A percentile compares a stretch with the other conserved stretches of the same genome.
phyloP scores from a whole-genome alignment of 2,888 invertebrate species.

The Iphiclides podalirius region DNA sequence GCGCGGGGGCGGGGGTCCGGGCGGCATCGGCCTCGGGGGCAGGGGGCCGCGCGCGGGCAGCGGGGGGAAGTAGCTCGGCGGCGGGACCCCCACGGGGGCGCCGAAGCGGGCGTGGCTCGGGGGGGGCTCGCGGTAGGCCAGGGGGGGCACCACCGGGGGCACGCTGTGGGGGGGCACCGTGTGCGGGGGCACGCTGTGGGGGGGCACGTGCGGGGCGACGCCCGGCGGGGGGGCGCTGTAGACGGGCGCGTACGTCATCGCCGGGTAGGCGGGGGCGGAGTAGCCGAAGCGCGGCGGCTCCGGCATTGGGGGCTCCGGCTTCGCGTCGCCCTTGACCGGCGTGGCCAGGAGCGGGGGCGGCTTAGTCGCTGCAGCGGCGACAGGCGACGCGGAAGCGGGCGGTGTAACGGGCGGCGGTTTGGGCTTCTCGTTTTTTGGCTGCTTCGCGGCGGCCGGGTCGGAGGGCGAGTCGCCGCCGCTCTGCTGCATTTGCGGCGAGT shows the following conservation, averaged over 20 bases:
- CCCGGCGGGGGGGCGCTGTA: slow-evolving; percentile 38
- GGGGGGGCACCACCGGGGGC: slow-evolving; percentile 41
- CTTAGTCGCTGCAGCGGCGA: slow-evolving; percentile 45
- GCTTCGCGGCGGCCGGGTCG: slow-evolving; percentile 52
- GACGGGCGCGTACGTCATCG: slow-evolving; percentile 61
- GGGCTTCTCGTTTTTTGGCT: slow-evolving; percentile 79
- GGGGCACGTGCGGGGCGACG: slow-evolving; percentile 31
- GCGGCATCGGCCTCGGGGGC: slow-evolving; percentile 45
- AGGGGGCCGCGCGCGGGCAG: slow-evolving; percentile 45
- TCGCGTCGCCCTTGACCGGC: slow-evolving; percentile 60
- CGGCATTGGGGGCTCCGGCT: slow-evolving; percentile 54
- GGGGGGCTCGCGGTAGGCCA: slow-evolving; percentile 69
- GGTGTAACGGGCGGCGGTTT: slow-evolving; percentile 72
- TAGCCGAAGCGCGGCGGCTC: slow-evolving; percentile 53
- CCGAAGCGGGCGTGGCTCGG: slow-evolving; percentile 54
- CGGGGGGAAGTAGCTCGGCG: slow-evolving; percentile 59
- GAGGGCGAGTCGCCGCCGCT: slow-evolving; percentile 85
- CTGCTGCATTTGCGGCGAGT: slow-evolving; percentile 85
- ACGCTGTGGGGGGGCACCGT: slow-evolving; percentile 37
- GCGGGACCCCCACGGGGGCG: slow-evolving; percentile 62
- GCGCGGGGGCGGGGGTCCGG: slow-evolving; percentile 30
- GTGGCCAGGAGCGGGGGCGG: slow-evolving; percentile 51
- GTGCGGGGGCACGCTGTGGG: slow-evolving; percentile 29
- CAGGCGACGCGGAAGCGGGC: slow-evolving; percentile 72
- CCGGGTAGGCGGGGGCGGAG: slow-evolving; percentile 45